Base-by-base conservation (phyloP, 2,797 vertebrate species). In the Parotocinclus haroldoi region DNA sequence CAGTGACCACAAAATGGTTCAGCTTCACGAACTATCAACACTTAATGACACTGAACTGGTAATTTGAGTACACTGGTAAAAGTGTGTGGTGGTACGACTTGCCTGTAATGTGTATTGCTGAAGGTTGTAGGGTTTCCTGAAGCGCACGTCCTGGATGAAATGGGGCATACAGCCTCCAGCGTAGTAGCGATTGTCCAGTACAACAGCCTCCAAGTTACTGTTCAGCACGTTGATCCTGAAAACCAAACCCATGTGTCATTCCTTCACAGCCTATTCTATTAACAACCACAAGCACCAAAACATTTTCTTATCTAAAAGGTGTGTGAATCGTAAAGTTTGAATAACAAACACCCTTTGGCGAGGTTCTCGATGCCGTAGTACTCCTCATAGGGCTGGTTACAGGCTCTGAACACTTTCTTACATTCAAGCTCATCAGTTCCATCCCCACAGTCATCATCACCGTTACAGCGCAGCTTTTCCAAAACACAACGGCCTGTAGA, bases 391-490 rank as follows among this genome's bases (percentile, higher is more conserved):
- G 69, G 80, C 49, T 83, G 75, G 14, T 83, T 90, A 78, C 95
- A 99, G 66, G 91, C 88, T 66, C 79, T 88, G 57, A 78, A 76
- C 16, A 87, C 76, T 39, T 67, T 91, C 42, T 45, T 86, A 68
- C 96, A 98, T 76, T 87, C 88, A 1, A 75, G 86, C 82, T 98
- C 95, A 71, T 98, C 95, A 0, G 96, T 95, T 62, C 86, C 82
- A 80, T 98, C 96, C 17, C 95, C 94, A 16, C 96, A 98, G 86
- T 97, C 96, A 7, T 98, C 94, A 57, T 99, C 95, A 0, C 93
- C 95, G 0, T 92, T 98, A 69, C 96, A 98, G 74, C 84, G 87
- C 75, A 98, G 88, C 49, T 90, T 89, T 70, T 88, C 89, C 0
- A 80, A 74, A 57, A 98, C 79, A 77, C 96, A 98, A 36, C 95